Evolutionary conservation across 2,113 vertebrate species (phyloP), one percentile per base, ranked within the genome.

Genomic region (Emydocephalus ijimae): DNA sequence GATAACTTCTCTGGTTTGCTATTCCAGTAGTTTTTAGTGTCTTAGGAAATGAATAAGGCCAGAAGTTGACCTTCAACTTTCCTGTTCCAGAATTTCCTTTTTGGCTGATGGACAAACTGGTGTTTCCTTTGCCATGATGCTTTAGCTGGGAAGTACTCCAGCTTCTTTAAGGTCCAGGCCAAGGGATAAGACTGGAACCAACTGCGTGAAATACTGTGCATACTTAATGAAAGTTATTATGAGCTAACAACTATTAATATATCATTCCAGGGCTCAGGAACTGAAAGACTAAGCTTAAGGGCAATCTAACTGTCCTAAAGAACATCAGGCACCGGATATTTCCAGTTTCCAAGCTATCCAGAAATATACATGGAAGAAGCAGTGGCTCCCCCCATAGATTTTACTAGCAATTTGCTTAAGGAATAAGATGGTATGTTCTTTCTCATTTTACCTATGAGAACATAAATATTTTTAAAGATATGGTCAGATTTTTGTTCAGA

Each of bases 391-490:
- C 29, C 43, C 26, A 61, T 11, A 45, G 89, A 34, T 21, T 21
- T 88, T 56, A 21, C 9, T 88, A 34, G 26, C 14, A 20, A n/a
- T 61, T 45, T 45, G 18, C 6, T 89, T 48, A 18, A 21, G 14
- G 91, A 86, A n/a, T 3, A 0, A 94, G 93, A 89, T 94, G 89
- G 87, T 92, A 59, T 0, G 3, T 85, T 92, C 85, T 91, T 64
- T 91, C 91, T 93, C 93, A 61, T 59, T 89, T 92, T 52, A 91
- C 91, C 95, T 92, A 92, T 81, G 26, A 90, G 69, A 92, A 94
- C 85, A 0, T n/a, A 91, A 57, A 93, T 29, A 18, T 43, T 74
- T 96, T 86, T 69, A 90, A 54, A 4, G 64, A 91, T 54, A 91
- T 48, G 43, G 15, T 4, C 39, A 86, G 45, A 4, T 90, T 29